Base-by-base conservation (phyloP, 1,140 invertebrate species). In the Saccostrea echinata region DNA sequence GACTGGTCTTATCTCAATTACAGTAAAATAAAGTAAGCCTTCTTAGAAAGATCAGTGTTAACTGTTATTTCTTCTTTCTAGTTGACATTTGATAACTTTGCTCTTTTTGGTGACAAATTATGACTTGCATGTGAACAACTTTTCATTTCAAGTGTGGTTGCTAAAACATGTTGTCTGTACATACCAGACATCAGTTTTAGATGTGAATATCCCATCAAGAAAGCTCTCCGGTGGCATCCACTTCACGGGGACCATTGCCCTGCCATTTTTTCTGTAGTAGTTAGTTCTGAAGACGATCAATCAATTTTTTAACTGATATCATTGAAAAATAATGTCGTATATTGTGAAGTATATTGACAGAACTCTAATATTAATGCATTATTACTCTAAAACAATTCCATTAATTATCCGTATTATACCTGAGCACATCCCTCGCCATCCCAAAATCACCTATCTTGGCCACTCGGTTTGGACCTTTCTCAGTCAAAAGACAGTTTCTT, bases 401-500 rank as follows among this genome's bases (percentile, higher is more conserved):
- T 43, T 43, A 9, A 43, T 43, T 43, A 43, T n/a, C 43, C 6
- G 43, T 43, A 43, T 43, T 9, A 43, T 43, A 43, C 91, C 90
- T 92, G 82, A 94, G 94, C 35, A 95, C 91, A 84, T 94, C 93
- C 61, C 95, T 89, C 3, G 95, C 94, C 84, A 96, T 92, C 30
- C 96, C 96, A 91, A 96, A 96, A 90, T 96, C 96, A 12, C 94
- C 94, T 6, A 95, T 94, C 91, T 95, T 95, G 4, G 94, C 94
- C 6, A 98, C 96, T 16, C 98, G 95, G 0, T 97, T 97, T 0
- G 96, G 96, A 89, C 97, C 96, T 95, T 95, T 4, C 96, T 96
- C 16, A 98, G 89, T 99, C 0, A 99, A 97, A 12, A 99, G 94
- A 92, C 98, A 99, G 94, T 99, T 99, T 24, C 98, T 95, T 87